Base-by-base conservation (phyloP, 2,113 vertebrate genomes). In the Megalops atlanticus region DNA sequence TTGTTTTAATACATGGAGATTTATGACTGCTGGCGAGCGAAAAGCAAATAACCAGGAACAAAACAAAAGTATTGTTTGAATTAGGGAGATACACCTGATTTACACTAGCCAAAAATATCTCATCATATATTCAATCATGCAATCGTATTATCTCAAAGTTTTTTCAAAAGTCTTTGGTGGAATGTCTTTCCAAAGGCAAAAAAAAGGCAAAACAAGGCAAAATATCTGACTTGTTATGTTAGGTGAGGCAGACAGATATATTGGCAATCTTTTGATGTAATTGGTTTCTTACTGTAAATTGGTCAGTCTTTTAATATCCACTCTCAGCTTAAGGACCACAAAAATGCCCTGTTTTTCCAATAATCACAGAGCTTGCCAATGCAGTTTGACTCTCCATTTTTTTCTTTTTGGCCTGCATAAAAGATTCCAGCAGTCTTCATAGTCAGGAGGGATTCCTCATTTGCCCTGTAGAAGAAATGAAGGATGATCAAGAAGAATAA, bases 401-500 rank as follows among this genome's bases (percentile, higher is more conserved):
- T n/a, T 24, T 74, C 38, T 15, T 33, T 76, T 45, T 76, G 41
- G 24, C 40, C 7, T 76, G 74, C 4, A 47, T 49, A 33, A 15
- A 40, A 40, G 73, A 24, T 27, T 40, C 31, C 39, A 75, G 31
- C 45, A 33, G 18, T 18, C 35, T 21, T 64, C 38, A 47, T 47
- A 38, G n/a, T 70, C 74, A 47, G 21, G 21, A 27, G 58, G 74
- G 74, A 70, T 69, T 45, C 16, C 54, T 39, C 33, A 71, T 76
- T 76, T 70, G 33, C 31, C n/a, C 41, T 81, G 40, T 35, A 35
- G 80, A 39, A 64, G 10, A 76, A 76, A 77, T 36, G 41, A 77
- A 14, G 40, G 74, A 45, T 21, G 52, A 81, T 76, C 58, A 47
- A 76, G 41, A 38, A 33, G 58, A 77, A 81, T 77, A 39, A 76